Base-by-base conservation (phyloP, 2,113 vertebrate genomes). In the Eclectus roratus region DNA sequence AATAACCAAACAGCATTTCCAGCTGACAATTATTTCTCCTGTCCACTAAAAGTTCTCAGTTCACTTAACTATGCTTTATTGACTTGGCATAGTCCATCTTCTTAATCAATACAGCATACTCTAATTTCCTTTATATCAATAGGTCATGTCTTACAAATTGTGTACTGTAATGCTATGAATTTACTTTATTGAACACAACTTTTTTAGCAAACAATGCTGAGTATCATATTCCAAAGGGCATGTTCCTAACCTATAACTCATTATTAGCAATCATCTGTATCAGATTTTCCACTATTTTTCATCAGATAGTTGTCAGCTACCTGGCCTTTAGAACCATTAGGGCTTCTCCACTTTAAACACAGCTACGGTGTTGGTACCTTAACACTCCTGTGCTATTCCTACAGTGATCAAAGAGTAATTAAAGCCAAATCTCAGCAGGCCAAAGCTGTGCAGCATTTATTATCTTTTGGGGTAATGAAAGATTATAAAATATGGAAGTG, bases 81-180 rank as follows among this genome's bases (percentile, higher is more conserved):
- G 68, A 69, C 33, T 28, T 86, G 53, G 29, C 73, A 69, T 13
- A 41, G 44, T 37, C 27, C 28, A 69, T 60, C 53, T 65, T 86
- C 52, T 85, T 68, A 72, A 80, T 47, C 50, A 85, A n/a, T 31
- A 39, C 10, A 68, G 17, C 7, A 63, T 55, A 66, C 11, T 14
- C 16, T 31, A n/a, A 68, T 85, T 91, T 56, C 80, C 49, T 72
- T 88, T 50, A 15, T 64, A 80, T 60, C 68, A 31, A 16, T 23
- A 76, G 15, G 19, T 35, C 33, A 37, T 46, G 35, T 17, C 47
- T 86, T 43, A 83, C 37, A 88, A 80, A 29, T 27, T 39, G 6
- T 53, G 5, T 55, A 76, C 31, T 28, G 10, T 29, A 60, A 60
- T 0, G 0, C 31, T 77, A 27, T 28, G 37, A 58, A 72, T 88